phyloP scores from a whole-genome alignment of 2,888 invertebrate genomes.

The Nymphalis c-album region DNA sequence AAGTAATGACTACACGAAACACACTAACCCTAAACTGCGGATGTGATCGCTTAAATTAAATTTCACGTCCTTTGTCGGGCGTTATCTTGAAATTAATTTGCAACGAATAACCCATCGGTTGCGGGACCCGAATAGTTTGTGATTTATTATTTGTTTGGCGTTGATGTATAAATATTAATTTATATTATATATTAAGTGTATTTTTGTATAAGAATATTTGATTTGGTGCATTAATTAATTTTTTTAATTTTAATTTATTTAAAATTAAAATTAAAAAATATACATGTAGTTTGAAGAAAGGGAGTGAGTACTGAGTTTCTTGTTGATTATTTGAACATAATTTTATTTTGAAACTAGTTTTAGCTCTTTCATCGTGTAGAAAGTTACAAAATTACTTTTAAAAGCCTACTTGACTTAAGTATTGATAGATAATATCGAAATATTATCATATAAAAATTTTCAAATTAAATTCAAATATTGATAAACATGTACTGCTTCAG shows the following conservation, averaged over 20 bases:
- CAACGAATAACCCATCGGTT: conserved; percentile 47
- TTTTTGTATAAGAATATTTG: background rate
- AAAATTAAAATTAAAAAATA: too few species aligned
- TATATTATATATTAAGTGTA: background rate
- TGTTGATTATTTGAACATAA: too few species aligned
- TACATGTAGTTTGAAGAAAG: too few species aligned
- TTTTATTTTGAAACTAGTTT: too few species aligned
- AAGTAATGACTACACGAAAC: conserved; percentile 31
- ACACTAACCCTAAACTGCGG: conserved; percentile 45
- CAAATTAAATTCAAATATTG: background rate
- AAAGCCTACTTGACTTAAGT: too few species aligned
- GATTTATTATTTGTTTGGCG: conserved; percentile 48
- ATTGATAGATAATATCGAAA: too few species aligned
- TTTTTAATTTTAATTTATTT: too few species aligned
- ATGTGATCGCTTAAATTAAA: conserved; percentile 60
- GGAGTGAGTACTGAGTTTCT: too few species aligned
- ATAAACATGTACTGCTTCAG: background rate
- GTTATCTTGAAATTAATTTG: conserved; percentile 68
- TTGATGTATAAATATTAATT: conserved; percentile 6
- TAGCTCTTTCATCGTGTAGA: too few species aligned
- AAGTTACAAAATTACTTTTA: too few species aligned
- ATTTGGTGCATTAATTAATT: too few species aligned
- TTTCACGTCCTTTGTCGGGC: conserved; percentile 57
- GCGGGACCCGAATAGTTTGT: conserved; percentile 45
- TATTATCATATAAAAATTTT: background rate